phyloP scores from a whole-genome alignment of 2,888 invertebrate species.

The Nephrotoma appendiculata region DNA sequence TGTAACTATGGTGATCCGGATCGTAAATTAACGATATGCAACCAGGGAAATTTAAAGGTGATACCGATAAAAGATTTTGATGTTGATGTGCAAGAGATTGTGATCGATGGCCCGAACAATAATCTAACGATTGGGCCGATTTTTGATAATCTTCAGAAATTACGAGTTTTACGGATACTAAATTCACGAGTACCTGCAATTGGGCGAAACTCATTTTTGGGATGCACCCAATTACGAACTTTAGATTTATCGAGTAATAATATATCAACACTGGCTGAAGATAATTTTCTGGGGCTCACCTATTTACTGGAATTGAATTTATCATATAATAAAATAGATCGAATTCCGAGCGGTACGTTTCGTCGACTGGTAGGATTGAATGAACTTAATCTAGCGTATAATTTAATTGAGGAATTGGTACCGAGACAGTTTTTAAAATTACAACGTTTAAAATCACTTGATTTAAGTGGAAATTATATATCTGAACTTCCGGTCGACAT shows the following conservation, averaged over 20 bases:
- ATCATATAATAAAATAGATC: conserved; percentile 57
- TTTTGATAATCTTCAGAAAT: conserved; percentile 40
- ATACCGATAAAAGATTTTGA: conserved; percentile 52
- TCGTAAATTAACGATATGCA: background rate
- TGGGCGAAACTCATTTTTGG: conserved; percentile 69
- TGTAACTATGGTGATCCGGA: background rate
- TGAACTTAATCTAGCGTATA: conserved; percentile 47
- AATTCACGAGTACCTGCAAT: conserved; percentile 62
- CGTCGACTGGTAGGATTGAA: conserved; percentile 48
- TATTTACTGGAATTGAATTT: conserved; percentile 56
- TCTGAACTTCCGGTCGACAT: conserved; percentile 62
- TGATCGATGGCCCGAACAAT: conserved; percentile 53
- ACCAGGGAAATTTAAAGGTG: background rate
- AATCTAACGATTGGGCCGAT: conserved; percentile 56
- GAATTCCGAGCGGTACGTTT: conserved; percentile 63
- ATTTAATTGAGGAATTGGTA: conserved; percentile 50
- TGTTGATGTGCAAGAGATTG: conserved; percentile 45
- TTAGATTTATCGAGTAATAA: conserved; percentile 57
- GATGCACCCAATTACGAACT: conserved; percentile 42
- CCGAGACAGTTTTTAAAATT: conserved; percentile 61
- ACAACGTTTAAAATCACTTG: conserved; percentile 52
- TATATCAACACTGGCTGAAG: conserved; percentile 49
- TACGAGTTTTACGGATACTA: conserved; percentile 57
- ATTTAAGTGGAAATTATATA: conserved; percentile 61
- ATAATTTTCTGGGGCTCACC: conserved; percentile 63